Evolutionary conservation across 2,113 vertebrate genomes (phyloP).

Genomic region (Anthoscopus minutus): DNA sequence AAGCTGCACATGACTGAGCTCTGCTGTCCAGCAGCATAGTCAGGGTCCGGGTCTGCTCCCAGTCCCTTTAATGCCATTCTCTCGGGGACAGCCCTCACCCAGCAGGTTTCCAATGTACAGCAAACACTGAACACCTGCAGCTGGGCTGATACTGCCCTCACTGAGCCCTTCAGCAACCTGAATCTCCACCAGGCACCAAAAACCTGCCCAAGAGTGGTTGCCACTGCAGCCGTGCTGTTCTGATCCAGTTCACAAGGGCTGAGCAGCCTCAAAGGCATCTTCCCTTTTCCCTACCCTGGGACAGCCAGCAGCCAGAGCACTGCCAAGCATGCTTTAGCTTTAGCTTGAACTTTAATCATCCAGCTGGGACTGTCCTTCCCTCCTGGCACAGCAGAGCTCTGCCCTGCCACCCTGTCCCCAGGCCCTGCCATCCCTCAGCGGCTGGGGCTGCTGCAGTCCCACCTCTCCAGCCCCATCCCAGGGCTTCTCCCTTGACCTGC

Average conservation of each 20-base stretch:
- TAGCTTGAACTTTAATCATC: not conserved
- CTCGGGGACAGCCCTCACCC: not conserved
- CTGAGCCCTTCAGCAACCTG: not conserved
- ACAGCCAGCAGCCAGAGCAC: not conserved
- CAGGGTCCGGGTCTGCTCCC: not conserved
- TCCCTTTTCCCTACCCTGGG: not conserved
- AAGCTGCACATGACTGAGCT: not conserved
- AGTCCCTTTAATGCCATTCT: not conserved
- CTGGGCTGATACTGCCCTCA: not conserved
- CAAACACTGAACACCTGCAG: not conserved
- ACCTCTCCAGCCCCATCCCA: not conserved
- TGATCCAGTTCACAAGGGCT: not conserved
- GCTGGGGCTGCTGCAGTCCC: not conserved
- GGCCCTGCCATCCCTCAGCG: not conserved
- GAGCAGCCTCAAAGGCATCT: not conserved
- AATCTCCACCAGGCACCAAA: not conserved
- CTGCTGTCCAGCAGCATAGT: not conserved
- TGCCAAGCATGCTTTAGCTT: not conserved
- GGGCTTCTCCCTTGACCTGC: accelerated
- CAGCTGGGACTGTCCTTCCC: not conserved
- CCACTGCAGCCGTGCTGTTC: not conserved
- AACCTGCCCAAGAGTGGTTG: not conserved
- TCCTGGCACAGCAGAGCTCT: not conserved
- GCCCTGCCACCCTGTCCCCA: not conserved
- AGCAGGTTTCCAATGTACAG: accelerated